Percentiles rank a stretch among this genome's conserved stretches.
phyloP scores from a whole-genome alignment of 2,797 vertebrate species.

The Gastrophryne carolinensis region DNA sequence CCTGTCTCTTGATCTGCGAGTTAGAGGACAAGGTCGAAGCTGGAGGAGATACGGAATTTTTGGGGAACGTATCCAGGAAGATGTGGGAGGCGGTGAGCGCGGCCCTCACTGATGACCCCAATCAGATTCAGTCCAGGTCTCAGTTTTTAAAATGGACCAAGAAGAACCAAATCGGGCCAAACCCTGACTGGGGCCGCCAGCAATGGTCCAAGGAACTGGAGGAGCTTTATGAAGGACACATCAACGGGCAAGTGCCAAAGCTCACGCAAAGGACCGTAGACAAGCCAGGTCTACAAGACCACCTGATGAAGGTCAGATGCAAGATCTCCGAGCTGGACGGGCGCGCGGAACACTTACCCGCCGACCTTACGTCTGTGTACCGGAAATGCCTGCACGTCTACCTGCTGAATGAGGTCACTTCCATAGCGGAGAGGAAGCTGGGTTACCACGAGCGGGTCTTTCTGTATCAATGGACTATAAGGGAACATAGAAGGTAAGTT shows the following conservation, averaged over 20 bases:
- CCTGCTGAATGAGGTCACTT: conserved; percentile 51
- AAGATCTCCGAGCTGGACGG: conserved; percentile 25
- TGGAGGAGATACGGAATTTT: conserved; percentile 49
- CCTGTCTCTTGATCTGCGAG: conserved; percentile 52
- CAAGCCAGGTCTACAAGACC: conserved; percentile 35
- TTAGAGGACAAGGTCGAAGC: conserved; percentile 30
- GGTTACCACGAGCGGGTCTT: conserved; percentile 56
- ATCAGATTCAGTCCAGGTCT: conserved; percentile 49
- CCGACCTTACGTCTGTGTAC: conserved; percentile 1
- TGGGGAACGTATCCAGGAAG: conserved; percentile 23
- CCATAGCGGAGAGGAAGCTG: conserved; percentile 31
- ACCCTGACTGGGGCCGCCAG: accelerated
- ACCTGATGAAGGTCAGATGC: conserved; percentile 50
- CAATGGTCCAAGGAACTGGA: conserved; percentile 58
- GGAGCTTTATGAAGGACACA: conserved; percentile 47
- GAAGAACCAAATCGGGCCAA: not conserved
- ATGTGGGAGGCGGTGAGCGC: conserved; percentile 57
- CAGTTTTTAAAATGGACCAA: conserved; percentile 53
- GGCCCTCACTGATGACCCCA: conserved; percentile 2
- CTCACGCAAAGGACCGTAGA: not conserved
- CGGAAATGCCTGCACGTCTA: conserved; percentile 18
- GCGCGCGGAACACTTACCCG: conserved; percentile 48
- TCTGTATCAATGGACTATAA: conserved; percentile 57
- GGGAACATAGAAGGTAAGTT: conserved; percentile 56
- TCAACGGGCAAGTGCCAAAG: conserved; percentile 40